Evolutionary conservation across 2,113 vertebrate genomes (phyloP), one percentile per base, ranked within the genome.

Genomic region (Castor canadensis): DNA sequence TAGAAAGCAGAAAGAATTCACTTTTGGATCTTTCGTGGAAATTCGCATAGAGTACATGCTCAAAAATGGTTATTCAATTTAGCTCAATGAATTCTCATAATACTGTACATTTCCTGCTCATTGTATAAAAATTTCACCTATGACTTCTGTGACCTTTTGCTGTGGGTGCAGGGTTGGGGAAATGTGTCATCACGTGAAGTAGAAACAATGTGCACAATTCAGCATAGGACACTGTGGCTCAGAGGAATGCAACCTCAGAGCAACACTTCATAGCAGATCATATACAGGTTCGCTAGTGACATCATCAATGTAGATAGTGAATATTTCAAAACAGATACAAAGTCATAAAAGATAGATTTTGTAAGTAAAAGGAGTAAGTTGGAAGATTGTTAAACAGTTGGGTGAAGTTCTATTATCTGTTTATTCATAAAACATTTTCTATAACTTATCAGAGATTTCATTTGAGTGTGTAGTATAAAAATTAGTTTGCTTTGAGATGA

Each of bases 71-170:
- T 62, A 40, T 10, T 92, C 56, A 90, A 45, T 84, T 60, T 49
- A 47, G 54, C 7, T 45, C 32, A 71, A 32, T 64, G 49, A 72
- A 88, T 88, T 92, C 62, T 89, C 54, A n/a, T 40, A 86, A 86
- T 75, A 86, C 7, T 71, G 54, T 17, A 71, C 93, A 96, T 93
- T 93, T 91, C 54, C 45, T 58, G n/a, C 49, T 49, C 45, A 87
- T 43, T 91, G 56, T 95, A 91, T 58, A 86, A 26, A n/a, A 89
- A 69, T 77, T 91, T 87, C 60, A 76, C 35, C 76, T 94, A 69
- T 69, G 85, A 71, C 16, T 22, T 35, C 9, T 87, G 47, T 94
- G 95, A 96, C 69, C 91, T 97, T 95, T 95, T 35, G 30, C 77
- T 93, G 28, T 24, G 79, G 77, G 60, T 66, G 58, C 16, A 35